A percentile compares a stretch with the other conserved stretches of the same genome.
Conservation (phyloP, 2,113 vertebrate species). For the Xyrauchen texanus region DNA sequence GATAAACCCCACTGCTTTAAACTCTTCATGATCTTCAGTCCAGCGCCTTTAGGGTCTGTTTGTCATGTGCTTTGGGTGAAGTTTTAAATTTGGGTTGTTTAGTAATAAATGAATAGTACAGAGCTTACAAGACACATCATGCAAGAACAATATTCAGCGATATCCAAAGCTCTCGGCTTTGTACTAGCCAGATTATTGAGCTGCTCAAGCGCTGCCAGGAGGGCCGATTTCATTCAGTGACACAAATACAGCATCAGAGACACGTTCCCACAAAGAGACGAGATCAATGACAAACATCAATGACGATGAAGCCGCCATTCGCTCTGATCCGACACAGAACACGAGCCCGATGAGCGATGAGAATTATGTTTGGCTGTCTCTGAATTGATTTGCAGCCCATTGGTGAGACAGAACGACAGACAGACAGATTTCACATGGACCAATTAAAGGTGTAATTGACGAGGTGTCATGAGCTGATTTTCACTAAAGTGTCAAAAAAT, state of each 20-base stretch:
- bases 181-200: too few relatives aligned
- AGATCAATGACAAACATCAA: slow-evolving; percentile 29
- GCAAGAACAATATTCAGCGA: too few relatives aligned
- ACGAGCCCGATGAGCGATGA: background rate
- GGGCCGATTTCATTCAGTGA: slow-evolving; percentile 10
- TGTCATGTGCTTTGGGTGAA: background rate
- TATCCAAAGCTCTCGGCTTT: background rate
- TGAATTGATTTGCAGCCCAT: slow-evolving; percentile 33
- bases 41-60: slow-evolving; percentile 13
- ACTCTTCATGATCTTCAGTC: slow-evolving; percentile 27
- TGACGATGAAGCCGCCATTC: background rate
- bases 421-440: slow-evolving; percentile 66
- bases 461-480: background rate
- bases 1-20: slow-evolving; percentile 1
- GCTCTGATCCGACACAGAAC: background rate
- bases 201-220: too few relatives aligned
- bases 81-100: too few relatives aligned
- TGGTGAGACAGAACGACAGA: background rate
- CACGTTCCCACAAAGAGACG: background rate
- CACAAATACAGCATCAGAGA: background rate
- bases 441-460: slow-evolving; percentile 66
- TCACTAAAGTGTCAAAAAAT: slow-evolving; percentile 17
- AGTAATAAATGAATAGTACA: too few relatives aligned
- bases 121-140: too few relatives aligned
- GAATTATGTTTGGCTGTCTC: background rate